Base-by-base conservation (phyloP, 1,140 invertebrate species). In the Diachasmimorpha longicaudata region DNA sequence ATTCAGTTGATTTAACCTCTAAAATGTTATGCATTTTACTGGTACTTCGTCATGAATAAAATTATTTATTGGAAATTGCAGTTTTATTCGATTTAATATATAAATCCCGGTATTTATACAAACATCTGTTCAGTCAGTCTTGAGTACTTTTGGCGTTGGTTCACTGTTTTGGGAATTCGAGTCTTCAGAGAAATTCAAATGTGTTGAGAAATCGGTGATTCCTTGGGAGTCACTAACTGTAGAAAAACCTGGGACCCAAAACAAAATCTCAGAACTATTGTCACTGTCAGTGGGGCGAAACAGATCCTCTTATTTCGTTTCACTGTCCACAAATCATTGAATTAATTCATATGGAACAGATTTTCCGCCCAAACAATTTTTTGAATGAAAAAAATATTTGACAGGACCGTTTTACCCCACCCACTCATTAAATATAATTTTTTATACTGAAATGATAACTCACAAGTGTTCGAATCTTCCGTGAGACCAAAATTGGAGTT, bases 401-500 rank as follows among this genome's bases (percentile, higher is more conserved):
- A n/a, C n/a, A n/a, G n/a, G 6, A 31, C 31, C 31, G 31, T 31
- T 31, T 31, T 31, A 6, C 31, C 31, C n/a, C n/a, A n/a, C n/a
- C n/a, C n/a, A n/a, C n/a, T n/a, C n/a, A n/a, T n/a, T n/a, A n/a
- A n/a, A n/a, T n/a, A n/a, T n/a, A n/a, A n/a, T n/a, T n/a, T n/a
- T n/a, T n/a, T n/a, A n/a, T n/a, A n/a, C n/a, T 31, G 31, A 31
- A 2, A 3, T 31, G 31, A 31, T 31, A 31, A 90, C 92, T 93
- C 90, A 96, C 95, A 96, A 76, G 95, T 96, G 86, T 96, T 96
- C 8, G 95, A 96, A 85, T 96, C 95, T 88, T 97, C 95, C 5
- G 94, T 94, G 72, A 95, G 90, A 70, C 94, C 94, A 87, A 95
- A 93, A 87, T 94, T 95, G 4, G 94, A 95, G 88, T 94, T 95